phyloP scores from a whole-genome alignment of 2,888 invertebrate genomes.

The Drosophila nr. fundita region DNA sequence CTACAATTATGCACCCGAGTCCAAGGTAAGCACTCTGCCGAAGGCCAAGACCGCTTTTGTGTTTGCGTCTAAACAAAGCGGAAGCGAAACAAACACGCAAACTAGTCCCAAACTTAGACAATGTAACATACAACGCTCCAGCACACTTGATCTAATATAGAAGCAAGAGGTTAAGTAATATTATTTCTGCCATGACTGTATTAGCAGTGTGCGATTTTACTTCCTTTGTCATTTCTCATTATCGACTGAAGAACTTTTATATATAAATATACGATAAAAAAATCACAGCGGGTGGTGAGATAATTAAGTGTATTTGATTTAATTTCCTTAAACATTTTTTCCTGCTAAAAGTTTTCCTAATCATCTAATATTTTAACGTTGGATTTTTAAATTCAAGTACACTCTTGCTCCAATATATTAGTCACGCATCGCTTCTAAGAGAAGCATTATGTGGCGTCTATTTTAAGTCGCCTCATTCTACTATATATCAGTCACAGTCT shows the following conservation, averaged over 20 bases:
- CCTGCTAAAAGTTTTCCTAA: background rate
- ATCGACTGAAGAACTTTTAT: background rate
- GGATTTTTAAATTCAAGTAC: background rate
- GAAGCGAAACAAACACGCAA: slow-evolving; percentile 42
- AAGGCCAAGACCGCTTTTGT: slow-evolving; percentile 48
- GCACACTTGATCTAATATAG: slow-evolving; percentile 22
- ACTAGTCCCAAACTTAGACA: slow-evolving; percentile 35
- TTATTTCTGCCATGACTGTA: slow-evolving; percentile 5
- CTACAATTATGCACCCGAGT: slow-evolving; percentile 89
- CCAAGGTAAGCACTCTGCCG: slow-evolving; percentile 87
- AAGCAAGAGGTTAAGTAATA: background rate
- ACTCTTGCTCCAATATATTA: background rate
- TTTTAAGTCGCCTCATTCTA: background rate
- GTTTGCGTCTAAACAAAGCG: slow-evolving; percentile 46
- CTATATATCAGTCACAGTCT: background rate
- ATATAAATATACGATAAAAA: background rate
- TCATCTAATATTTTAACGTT: background rate
- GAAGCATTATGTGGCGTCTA: background rate
- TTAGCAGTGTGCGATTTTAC: background rate
- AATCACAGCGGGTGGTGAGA: background rate
- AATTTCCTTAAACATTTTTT: background rate
- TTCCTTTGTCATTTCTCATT: background rate
- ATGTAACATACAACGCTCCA: slow-evolving; percentile 8
- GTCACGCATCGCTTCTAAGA: background rate
- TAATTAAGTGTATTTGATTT: background rate